Percentiles rank a stretch among this genome's conserved stretches.
Evolutionary conservation across 1,140 invertebrate genomes (phyloP).

Genomic region (Telenomus remus): DNA sequence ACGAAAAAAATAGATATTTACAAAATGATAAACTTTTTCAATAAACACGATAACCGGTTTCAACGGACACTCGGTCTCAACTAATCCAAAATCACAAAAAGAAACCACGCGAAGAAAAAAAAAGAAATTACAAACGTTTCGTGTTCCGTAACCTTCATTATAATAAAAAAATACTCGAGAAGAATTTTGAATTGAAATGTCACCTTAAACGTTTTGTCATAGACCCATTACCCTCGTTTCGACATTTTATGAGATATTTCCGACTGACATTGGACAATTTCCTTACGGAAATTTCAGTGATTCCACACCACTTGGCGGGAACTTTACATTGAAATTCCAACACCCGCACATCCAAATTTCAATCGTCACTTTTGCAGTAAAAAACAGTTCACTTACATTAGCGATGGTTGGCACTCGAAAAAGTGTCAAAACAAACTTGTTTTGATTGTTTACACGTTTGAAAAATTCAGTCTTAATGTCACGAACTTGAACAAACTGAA

Average conservation of each 20-base stretch:
- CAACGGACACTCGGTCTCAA: not conserved
- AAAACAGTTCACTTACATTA: slow-evolving; percentile 15
- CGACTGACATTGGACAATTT: too few relatives aligned
- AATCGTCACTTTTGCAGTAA: not conserved
- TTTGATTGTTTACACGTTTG: slow-evolving; percentile 32
- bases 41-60: slow-evolving; percentile 4
- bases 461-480: slow-evolving; percentile 28
- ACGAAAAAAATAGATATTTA: slow-evolving; percentile 5
- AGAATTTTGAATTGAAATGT: too few relatives aligned
- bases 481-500: slow-evolving; percentile 38
- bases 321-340: not conserved
- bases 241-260: too few relatives aligned
- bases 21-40: slow-evolving; percentile 10
- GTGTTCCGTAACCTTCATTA: not conserved
- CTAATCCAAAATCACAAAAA: not conserved
- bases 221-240: too few relatives aligned
- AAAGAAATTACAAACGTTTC: not conserved
- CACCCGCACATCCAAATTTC: not conserved
- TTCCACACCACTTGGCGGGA: not conserved
- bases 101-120: not conserved
- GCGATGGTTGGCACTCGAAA: too few relatives aligned
- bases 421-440: not conserved
- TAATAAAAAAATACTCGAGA: too few relatives aligned
- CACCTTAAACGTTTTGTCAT: too few relatives aligned
- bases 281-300: too few relatives aligned